Percentiles rank a stretch among this genome's conserved stretches.
These are phyloP conservation scores for Oncopodura yosiiana DNA, from an alignment of 1,140 invertebrate genomes.

Conservation along the genomic window DNA sequence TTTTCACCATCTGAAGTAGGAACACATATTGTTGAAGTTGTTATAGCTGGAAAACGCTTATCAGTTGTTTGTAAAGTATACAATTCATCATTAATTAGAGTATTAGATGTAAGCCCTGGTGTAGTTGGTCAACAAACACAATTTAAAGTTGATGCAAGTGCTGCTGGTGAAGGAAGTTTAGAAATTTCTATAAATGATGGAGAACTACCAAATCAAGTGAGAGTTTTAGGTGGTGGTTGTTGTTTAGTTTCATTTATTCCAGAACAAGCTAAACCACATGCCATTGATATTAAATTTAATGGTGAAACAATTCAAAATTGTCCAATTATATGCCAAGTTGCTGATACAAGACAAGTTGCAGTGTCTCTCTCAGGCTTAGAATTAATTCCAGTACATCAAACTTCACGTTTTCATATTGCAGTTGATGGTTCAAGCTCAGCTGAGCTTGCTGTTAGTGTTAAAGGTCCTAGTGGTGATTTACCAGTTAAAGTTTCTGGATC, in stretches of 20 bases:
- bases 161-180: slow-evolving; percentile 90
- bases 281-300: slow-evolving; percentile 98
- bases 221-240: slow-evolving; percentile 83
- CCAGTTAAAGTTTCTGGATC: slow-evolving; percentile 33
- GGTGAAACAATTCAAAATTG: slow-evolving; percentile 86
- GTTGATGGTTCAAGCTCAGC: slow-evolving; percentile 72
- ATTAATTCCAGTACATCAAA: slow-evolving; percentile 74
- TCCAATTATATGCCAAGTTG: slow-evolving; percentile 74
- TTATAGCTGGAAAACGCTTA: slow-evolving; percentile 72
- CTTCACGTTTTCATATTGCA: slow-evolving; percentile 77
- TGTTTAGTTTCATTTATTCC: slow-evolving; percentile 94
- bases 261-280: slow-evolving; percentile 77
- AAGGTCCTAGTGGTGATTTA: slow-evolving; percentile 45
- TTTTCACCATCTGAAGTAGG: slow-evolving; percentile 85
- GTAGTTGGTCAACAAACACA: slow-evolving; percentile 84
- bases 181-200: slow-evolving; percentile 98
- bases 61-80: slow-evolving; percentile 84
- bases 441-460: slow-evolving; percentile 76
- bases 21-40: slow-evolving; percentile 77
- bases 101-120: slow-evolving; percentile 76
- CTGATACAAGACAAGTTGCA: slow-evolving; percentile 67
- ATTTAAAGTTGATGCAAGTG: slow-evolving; percentile 91
- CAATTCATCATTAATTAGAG: slow-evolving; percentile 79
- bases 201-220: slow-evolving; percentile 94
- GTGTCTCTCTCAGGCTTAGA: slow-evolving; percentile 69